Conservation (phyloP, 2,888 invertebrate species). For the Altica lythri region DNA sequence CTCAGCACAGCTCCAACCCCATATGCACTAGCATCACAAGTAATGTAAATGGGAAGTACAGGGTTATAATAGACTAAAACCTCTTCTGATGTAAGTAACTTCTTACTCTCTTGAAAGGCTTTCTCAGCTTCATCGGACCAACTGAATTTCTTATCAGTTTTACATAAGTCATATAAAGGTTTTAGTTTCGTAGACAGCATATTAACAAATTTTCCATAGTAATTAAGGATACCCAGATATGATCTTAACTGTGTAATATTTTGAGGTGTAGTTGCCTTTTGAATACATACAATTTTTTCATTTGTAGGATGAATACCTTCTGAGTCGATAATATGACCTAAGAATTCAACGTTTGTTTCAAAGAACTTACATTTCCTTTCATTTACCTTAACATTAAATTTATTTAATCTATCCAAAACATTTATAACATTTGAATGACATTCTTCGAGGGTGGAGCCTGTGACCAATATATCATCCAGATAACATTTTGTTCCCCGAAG, state of each 20-base stretch:
- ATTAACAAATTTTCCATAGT: slow-evolving; percentile 30
- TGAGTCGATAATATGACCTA: slow-evolving; percentile 16
- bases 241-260: slow-evolving; percentile 28
- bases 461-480: slow-evolving; percentile 1
- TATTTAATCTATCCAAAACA: neutral
- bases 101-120: no score
- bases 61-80: no score
- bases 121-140: no score
- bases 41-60: no score
- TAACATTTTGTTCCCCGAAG: neutral
- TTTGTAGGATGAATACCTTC: slow-evolving; percentile 19
- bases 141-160: no score
- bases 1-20: no score
- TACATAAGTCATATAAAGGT: slow-evolving; percentile 28
- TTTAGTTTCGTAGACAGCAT: slow-evolving; percentile 27
- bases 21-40: no score
- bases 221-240: slow-evolving; percentile 31
- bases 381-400: slow-evolving; percentile 5
- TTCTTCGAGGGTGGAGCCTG: neutral
- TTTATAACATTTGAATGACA: slow-evolving; percentile 3
- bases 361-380: neutral
- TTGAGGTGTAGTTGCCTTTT: slow-evolving; percentile 20
- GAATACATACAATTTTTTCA: slow-evolving; percentile 19
- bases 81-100: no score
- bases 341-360: slow-evolving; percentile 7